Evolutionary conservation across 2,888 invertebrate genomes (phyloP).

Genomic region (Perizoma flavofasciatum): DNA sequence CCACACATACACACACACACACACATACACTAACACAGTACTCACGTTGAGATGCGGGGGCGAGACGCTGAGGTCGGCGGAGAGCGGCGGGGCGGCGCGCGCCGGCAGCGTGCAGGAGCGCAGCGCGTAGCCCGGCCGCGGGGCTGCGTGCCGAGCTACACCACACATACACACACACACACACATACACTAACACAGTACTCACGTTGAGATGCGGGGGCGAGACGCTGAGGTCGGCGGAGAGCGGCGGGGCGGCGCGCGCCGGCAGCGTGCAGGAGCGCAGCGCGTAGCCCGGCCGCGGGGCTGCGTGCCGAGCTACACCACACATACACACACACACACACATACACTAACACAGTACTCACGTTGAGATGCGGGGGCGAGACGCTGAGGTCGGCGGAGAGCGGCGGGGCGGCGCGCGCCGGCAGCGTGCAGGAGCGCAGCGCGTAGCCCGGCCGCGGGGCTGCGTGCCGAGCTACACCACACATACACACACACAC

Average conservation of each 20-base stretch:
- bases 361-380: conserved; percentile 58
- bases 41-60: conserved; percentile 58
- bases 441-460: conserved; percentile 90
- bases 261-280: conserved; percentile 90
- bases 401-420: conserved; percentile 57
- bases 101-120: conserved; percentile 90
- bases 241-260: conserved; percentile 57
- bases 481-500: conserved; percentile 35
- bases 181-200: conserved; percentile 24
- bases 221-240: conserved; percentile 49
- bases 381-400: conserved; percentile 49
- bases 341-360: conserved; percentile 24
- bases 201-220: conserved; percentile 58
- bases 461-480: conserved; percentile 85
- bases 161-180: conserved; percentile 35
- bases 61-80: conserved; percentile 49
- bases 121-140: conserved; percentile 90
- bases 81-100: conserved; percentile 57
- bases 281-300: conserved; percentile 90
- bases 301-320: conserved; percentile 85
- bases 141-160: conserved; percentile 85
- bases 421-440: conserved; percentile 90
- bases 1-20: conserved; percentile 35
- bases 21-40: conserved; percentile 24
- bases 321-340: conserved; percentile 35